These are phyloP conservation scores for Girardinichthys multiradiatus DNA, from an alignment of 2,113 vertebrate species.

Conservation along the genomic window DNA sequence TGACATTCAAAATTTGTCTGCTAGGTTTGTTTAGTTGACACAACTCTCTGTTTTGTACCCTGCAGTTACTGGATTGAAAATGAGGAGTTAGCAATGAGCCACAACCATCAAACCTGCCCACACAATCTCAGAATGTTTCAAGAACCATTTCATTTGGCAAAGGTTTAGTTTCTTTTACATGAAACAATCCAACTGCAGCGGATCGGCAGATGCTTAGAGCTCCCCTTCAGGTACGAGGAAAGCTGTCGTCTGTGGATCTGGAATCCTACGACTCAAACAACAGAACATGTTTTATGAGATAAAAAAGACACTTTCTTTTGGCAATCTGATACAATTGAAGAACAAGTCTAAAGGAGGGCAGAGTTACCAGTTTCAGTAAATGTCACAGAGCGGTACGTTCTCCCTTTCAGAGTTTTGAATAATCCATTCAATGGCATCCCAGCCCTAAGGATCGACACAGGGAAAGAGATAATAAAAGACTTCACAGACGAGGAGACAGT, in stretches of 20 bases:
- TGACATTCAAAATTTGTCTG: conserved; percentile 23
- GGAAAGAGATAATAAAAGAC: conserved; percentile 54
- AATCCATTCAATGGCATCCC: conserved; percentile 99
- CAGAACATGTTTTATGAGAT: neutral
- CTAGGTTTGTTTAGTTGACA: neutral
- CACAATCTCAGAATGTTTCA: conserved; percentile 1
- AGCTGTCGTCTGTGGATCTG: conserved; percentile 14
- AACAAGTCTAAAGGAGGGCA: conserved; percentile 53
- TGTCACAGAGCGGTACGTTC: conserved; percentile 78
- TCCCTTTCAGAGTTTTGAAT: conserved; percentile 94
- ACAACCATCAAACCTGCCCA: neutral
- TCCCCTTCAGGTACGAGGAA: conserved; percentile 16
- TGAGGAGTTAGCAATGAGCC: conserved; percentile 4
- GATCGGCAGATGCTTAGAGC: conserved; percentile 17
- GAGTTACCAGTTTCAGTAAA: conserved; percentile 82
- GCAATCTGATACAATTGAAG: conserved; percentile 1
- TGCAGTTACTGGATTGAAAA: conserved; percentile 10
- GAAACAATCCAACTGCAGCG: neutral
- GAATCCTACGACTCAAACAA: conserved; percentile 39
- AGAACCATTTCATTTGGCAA: conserved; percentile 38
- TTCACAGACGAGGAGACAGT: neutral
- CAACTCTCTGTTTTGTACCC: neutral
- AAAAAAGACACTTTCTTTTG: neutral
- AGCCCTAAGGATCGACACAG: conserved; percentile 89
- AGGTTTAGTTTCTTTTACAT: conserved; percentile 17